phyloP scores from a whole-genome alignment of 1,140 invertebrate genomes.

The Zaprionus ornatus region DNA sequence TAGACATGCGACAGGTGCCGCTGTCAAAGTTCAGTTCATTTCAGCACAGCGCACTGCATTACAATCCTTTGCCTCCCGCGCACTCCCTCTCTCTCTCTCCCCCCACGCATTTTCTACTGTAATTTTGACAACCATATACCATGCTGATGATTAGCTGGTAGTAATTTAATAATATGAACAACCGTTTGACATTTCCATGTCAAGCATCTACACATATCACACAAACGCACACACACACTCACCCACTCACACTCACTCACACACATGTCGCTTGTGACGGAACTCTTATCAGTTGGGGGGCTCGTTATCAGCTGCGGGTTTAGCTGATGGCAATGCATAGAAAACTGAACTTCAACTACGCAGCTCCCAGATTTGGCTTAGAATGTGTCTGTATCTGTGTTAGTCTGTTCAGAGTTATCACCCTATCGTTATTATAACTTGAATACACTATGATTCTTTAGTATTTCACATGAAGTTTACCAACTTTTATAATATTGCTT shows the following conservation, averaged over 20 bases:
- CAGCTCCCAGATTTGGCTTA: slow-evolving; percentile 10
- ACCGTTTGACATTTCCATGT: slow-evolving; percentile 16
- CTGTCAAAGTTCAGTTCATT: slow-evolving; percentile 26
- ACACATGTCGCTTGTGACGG: neutral
- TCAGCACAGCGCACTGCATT: neutral
- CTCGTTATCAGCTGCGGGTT: slow-evolving; percentile 29
- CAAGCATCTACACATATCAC: slow-evolving; percentile 12
- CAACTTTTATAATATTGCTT: neutral
- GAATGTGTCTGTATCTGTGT: neutral
- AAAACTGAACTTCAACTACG: slow-evolving; percentile 7
- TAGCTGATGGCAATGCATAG: slow-evolving; percentile 14
- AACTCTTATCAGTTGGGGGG: slow-evolving; percentile 28
- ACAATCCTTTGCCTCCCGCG: neutral
- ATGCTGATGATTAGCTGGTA: slow-evolving; percentile 23
- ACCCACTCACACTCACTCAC: neutral
- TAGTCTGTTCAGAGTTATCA: neutral
- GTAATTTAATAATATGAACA: slow-evolving; percentile 41
- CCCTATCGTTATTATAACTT: neutral
- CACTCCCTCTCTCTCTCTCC: neutral
- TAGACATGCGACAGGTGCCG: slow-evolving; percentile 16
- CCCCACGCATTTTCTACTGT: neutral
- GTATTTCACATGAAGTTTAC: neutral
- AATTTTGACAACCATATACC: slow-evolving; percentile 5
- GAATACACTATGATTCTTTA: neutral
- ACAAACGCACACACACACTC: neutral